phyloP scores from a whole-genome alignment of 2,797 vertebrate genomes.

The Orientallactaga sibirica region DNA sequence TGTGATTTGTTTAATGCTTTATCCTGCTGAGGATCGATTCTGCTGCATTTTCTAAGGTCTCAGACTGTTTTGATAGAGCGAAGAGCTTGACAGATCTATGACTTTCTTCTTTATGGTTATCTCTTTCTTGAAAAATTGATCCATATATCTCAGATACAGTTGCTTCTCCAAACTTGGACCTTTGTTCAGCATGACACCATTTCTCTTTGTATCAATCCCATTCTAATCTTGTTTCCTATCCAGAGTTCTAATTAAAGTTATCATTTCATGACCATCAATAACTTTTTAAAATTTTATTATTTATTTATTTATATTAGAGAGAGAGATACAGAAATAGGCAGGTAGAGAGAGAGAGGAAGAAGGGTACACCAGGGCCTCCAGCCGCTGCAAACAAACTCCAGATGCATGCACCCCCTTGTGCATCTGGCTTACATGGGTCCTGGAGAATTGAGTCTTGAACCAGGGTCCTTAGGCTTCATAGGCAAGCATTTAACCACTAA shows the following conservation, averaged over 20 bases:
- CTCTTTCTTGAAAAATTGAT: background rate
- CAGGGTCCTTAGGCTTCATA: no score
- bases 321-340: no score
- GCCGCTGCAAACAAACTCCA: no score
- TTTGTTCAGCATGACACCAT: background rate
- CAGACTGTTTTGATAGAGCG: fast-evolving
- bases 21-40: background rate
- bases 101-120: background rate
- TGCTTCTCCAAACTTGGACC: no score
- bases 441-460: no score
- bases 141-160: fast-evolving
- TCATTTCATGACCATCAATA: slow-evolving; percentile 26
- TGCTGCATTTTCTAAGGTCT: background rate
- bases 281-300: background rate
- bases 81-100: background rate
- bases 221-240: slow-evolving; percentile 39
- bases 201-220: slow-evolving; percentile 34
- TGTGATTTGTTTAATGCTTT: background rate
- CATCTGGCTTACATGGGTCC: no score
- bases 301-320: no score
- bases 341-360: no score
- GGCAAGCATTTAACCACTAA: no score
- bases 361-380: no score
- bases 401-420: no score
- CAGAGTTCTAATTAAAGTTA: slow-evolving; percentile 59